Evolutionary conservation across 2,113 vertebrate species (phyloP), one percentile per base, ranked within the genome.

Genomic region (Microtus pennsylvanicus): DNA sequence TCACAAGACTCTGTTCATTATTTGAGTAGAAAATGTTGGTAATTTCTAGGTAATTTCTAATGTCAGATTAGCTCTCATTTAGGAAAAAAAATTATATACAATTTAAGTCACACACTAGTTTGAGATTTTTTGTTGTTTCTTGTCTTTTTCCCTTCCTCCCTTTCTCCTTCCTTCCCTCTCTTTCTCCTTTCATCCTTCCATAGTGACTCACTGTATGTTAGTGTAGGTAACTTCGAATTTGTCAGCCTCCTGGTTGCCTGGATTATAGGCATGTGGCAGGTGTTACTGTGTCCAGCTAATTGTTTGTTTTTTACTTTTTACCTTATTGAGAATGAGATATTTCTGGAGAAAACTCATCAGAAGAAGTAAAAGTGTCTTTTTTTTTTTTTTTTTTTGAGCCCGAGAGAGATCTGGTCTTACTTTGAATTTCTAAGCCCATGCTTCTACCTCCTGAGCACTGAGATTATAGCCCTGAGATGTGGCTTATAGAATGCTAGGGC

Each of bases 31-130:
- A 92, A 8, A 26, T 86, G 83, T 94, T 94, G n/a, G n/a, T n/a
- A n/a, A n/a, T n/a, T n/a, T n/a, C n/a, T n/a, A n/a, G 67, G 74
- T 92, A 78, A 93, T 91, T 93, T 94, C 24, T 89, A 70, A 22
- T 90, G 47, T 65, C 19, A 45, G 67, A 87, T 80, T 65, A 55
- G 28, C 24, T 89, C 63, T 94, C 69, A 77, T 85, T 97, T 45
- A 91, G 72, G 45, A 42, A 91, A 38, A 89, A 93, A 85, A 82
- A 33, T 72, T 86, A 14, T 30, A 1, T 8, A 65, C 72, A 61
- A 28, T 45, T 72, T 50, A 47, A 26, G 12, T 93, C 92, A n/a
- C 35, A 81, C 33, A n/a, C 69, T 86, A 42, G 74, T 96, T 89
- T 91, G 42, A 94, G 30, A 61, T 13, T 63, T 89, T 95, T 65